These are phyloP conservation scores for Cancer borealis DNA, from an alignment of 2,888 invertebrate genomes.

Conservation along the genomic window DNA sequence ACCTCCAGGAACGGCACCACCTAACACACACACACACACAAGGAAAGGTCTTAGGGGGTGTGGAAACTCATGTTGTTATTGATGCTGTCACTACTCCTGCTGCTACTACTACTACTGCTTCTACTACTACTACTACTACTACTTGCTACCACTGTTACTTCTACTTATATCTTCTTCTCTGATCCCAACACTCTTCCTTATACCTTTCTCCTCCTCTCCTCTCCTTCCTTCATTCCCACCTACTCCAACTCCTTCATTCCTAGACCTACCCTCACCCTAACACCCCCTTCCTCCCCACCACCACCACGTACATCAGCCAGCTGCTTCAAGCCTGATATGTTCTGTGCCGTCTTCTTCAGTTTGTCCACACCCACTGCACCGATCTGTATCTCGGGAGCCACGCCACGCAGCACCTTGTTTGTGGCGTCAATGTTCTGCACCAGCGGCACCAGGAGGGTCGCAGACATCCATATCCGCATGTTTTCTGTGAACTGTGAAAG, in stretches of 20 bases:
- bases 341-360: conserved; percentile 84
- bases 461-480: conserved; percentile 86
- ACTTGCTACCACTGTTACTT: not conserved
- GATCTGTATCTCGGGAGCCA: conserved; percentile 75
- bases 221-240: not conserved
- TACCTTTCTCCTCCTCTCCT: not conserved
- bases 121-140: not conserved
- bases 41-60: not conserved
- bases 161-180: not conserved
- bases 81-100: not conserved
- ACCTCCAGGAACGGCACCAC: conserved; percentile 91
- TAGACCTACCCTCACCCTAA: not conserved
- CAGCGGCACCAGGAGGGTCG: conserved; percentile 89
- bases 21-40: conserved; percentile 78
- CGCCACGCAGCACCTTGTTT: conserved; percentile 85
- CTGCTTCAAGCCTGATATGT: conserved; percentile 73
- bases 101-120: not conserved
- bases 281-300: not conserved
- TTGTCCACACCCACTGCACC: conserved; percentile 86
- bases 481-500: conserved; percentile 74
- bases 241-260: not conserved
- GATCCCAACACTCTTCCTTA: not conserved
- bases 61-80: not conserved
- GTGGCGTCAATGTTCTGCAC: conserved; percentile 87
- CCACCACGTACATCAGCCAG: conserved; percentile 68